A percentile compares a stretch with the other conserved stretches of the same genome.
Conservation (phyloP, 2,797 vertebrate genomes). For the Monodelphis domestica region DNA sequence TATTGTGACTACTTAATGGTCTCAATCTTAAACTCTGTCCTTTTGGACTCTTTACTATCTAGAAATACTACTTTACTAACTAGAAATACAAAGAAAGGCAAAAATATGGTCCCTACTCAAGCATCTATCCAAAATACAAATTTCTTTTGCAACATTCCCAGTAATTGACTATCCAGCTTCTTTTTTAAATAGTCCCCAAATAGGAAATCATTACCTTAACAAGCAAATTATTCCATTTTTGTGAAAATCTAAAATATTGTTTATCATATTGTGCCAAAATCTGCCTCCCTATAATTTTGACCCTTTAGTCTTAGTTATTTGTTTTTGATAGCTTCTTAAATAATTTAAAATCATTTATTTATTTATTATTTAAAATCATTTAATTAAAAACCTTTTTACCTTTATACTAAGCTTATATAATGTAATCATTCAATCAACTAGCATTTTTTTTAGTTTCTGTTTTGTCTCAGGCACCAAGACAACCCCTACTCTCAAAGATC, state of each 20-base stretch:
- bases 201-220: not conserved
- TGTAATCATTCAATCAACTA: not conserved
- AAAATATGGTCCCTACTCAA: not conserved
- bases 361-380: not conserved
- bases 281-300: not conserved
- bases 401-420: not conserved
- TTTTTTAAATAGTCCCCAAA: not conserved
- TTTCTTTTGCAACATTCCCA: not conserved
- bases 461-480: not conserved
- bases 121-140: not conserved
- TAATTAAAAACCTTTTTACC: not conserved
- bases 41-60: not conserved
- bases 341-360: not conserved
- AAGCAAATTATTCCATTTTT: not conserved
- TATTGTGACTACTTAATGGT: conserved; percentile 30
- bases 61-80: no score
- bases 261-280: not conserved
- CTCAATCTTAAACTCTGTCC: not conserved
- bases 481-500: not conserved
- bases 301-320: not conserved
- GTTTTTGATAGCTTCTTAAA: not conserved
- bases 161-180: not conserved
- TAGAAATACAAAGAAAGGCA: not conserved
- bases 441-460: not conserved
- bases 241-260: not conserved